A percentile compares a stretch with the other conserved stretches of the same genome.
Conservation (phyloP, 2,888 invertebrate genomes). For the Camponotus fellah region DNA sequence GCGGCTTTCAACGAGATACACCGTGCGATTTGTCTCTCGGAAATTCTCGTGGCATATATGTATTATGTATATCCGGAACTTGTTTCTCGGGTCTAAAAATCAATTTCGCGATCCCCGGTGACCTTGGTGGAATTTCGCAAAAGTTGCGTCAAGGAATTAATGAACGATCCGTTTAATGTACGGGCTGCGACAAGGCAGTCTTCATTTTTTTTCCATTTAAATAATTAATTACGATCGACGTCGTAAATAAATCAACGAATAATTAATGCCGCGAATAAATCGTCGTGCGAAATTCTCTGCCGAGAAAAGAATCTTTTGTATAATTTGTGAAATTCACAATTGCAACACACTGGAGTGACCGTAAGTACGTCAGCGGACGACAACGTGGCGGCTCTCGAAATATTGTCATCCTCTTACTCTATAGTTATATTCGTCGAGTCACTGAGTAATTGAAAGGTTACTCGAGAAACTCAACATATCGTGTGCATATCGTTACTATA, state of each 20-base stretch:
- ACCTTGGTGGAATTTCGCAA: slow-evolving; percentile 4
- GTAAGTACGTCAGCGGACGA: slow-evolving; percentile 60
- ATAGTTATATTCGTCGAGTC: slow-evolving; percentile 58
- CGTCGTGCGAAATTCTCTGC: neutral
- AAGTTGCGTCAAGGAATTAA: neutral
- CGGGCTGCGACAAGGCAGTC: neutral
- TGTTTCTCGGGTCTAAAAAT: neutral
- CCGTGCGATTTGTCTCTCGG: neutral
- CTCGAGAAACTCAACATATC: slow-evolving; percentile 42
- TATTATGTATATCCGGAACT: neutral
- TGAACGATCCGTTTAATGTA: neutral
- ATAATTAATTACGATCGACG: neutral
- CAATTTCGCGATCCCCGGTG: neutral
- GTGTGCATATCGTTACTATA: slow-evolving; percentile 74
- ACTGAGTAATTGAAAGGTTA: slow-evolving; percentile 49
- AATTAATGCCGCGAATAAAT: neutral
- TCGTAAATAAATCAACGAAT: neutral
- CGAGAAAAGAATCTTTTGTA: neutral
- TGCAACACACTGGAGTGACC: slow-evolving; percentile 65
- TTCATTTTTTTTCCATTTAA: neutral
- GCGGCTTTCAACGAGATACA: slow-evolving; percentile 5
- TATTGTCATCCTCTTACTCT: slow-evolving; percentile 83
- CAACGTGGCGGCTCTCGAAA: slow-evolving; percentile 79
- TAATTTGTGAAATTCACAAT: neutral
- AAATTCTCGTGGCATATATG: slow-evolving; percentile 13